These are phyloP conservation scores for Unio delphinus DNA, from an alignment of 2,888 invertebrate species.

Conservation along the genomic window DNA sequence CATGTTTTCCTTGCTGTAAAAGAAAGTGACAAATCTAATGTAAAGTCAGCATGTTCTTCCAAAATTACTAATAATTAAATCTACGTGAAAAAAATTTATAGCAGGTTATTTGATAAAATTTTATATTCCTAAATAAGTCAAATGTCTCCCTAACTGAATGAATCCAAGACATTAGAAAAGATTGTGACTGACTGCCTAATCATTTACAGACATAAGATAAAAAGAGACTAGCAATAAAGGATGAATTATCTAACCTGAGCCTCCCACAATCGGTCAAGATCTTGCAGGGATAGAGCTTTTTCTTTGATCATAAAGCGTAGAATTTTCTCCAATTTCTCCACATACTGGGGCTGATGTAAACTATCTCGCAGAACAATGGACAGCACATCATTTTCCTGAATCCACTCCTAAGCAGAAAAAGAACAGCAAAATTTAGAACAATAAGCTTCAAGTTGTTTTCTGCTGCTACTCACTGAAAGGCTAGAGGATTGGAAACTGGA, in stretches of 20 bases:
- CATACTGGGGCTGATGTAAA: constrained; percentile 94
- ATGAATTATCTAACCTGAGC: constrained; percentile 79
- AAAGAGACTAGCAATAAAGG: no score
- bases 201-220: no score
- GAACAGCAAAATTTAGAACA: neutral
- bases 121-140: no score
- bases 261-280: constrained; percentile 96
- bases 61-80: neutral
- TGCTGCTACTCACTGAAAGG: no score
- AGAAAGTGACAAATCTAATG: constrained; percentile 6
- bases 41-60: neutral
- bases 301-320: constrained; percentile 94
- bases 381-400: constrained; percentile 93
- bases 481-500: neutral
- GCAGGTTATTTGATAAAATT: no score
- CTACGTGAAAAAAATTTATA: no score
- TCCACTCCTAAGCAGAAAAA: constrained; percentile 78
- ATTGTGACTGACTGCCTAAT: no score
- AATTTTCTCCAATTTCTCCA: constrained; percentile 97
- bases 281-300: constrained; percentile 85
- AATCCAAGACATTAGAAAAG: no score
- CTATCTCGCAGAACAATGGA: constrained; percentile 96
- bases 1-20: constrained; percentile 88
- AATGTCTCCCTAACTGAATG: no score
- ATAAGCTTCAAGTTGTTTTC: no score